Evolutionary conservation across 1,140 invertebrate genomes (phyloP).

Genomic region (Nomia melanderi): DNA sequence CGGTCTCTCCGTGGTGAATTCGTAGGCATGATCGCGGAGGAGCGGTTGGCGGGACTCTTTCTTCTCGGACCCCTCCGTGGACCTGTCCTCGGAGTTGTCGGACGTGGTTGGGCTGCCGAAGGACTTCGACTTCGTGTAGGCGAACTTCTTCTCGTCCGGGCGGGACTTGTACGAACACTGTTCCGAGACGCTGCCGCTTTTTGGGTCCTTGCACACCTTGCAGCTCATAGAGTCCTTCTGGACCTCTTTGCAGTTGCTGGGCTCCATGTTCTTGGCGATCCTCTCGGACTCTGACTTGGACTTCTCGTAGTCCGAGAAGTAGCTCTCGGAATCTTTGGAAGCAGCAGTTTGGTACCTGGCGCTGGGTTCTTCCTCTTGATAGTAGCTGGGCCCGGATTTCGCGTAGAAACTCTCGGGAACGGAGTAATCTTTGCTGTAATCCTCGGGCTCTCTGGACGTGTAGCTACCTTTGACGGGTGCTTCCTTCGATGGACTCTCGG

Average conservation of each 20-base stretch:
- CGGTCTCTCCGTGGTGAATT: slow-evolving; percentile 1
- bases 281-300: slow-evolving; percentile 68
- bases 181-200: slow-evolving; percentile 87
- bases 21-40: slow-evolving; percentile 7
- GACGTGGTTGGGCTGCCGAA: slow-evolving; percentile 65
- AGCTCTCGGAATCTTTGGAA: background rate
- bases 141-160: slow-evolving; percentile 86
- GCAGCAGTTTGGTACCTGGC: background rate
- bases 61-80: slow-evolving; percentile 3
- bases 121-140: slow-evolving; percentile 79
- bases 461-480: background rate
- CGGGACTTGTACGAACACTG: slow-evolving; percentile 86
- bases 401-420: slow-evolving; percentile 16
- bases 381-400: background rate
- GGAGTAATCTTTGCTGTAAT: slow-evolving; percentile 41
- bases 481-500: background rate
- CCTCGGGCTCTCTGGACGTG: background rate
- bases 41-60: background rate
- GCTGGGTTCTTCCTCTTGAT: background rate
- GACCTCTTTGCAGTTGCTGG: slow-evolving; percentile 82
- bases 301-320: background rate
- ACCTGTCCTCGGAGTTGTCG: background rate
- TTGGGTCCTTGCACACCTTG: slow-evolving; percentile 85
- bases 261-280: slow-evolving; percentile 62
- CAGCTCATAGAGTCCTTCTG: slow-evolving; percentile 86